Evolutionary conservation across 2,888 invertebrate species (phyloP).

Genomic region (Lapara coniferarum): DNA sequence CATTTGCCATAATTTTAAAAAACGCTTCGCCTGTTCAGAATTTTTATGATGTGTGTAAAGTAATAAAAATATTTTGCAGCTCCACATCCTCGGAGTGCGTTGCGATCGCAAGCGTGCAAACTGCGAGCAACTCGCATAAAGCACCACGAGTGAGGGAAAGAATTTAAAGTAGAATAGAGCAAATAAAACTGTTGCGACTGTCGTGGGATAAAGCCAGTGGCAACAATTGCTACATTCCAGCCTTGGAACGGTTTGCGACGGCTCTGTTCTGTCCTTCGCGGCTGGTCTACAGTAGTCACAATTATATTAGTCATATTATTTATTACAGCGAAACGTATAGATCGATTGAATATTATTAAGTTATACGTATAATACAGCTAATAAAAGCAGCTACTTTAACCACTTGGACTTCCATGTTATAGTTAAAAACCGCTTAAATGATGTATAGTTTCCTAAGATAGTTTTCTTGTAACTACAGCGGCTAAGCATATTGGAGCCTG

Average conservation of each 20-base stretch:
- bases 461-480: too few relatives aligned
- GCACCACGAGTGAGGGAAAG: conserved; percentile 66
- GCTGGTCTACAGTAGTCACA: conserved; percentile 43
- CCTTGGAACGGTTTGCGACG: conserved; percentile 53
- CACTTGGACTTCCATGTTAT: too few relatives aligned
- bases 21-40: background rate
- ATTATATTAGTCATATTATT: background rate
- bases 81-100: conserved; percentile 61
- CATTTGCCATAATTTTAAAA: background rate
- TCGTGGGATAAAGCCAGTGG: conserved; percentile 66
- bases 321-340: too few relatives aligned
- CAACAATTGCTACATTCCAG: conserved; percentile 78
- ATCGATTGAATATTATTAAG: too few relatives aligned
- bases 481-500: too few relatives aligned
- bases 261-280: conserved; percentile 40
- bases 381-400: too few relatives aligned
- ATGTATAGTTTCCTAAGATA: too few relatives aligned
- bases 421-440: too few relatives aligned
- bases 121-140: conserved; percentile 61
- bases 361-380: too few relatives aligned
- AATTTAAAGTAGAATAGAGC: conserved; percentile 71
- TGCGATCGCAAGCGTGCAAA: conserved; percentile 48
- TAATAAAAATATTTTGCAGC: conserved; percentile 18
- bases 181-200: conserved; percentile 68
- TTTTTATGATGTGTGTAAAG: conserved; percentile 19